Base-by-base conservation (phyloP, 1,140 invertebrate species). In the Bicyclus anynana region DNA sequence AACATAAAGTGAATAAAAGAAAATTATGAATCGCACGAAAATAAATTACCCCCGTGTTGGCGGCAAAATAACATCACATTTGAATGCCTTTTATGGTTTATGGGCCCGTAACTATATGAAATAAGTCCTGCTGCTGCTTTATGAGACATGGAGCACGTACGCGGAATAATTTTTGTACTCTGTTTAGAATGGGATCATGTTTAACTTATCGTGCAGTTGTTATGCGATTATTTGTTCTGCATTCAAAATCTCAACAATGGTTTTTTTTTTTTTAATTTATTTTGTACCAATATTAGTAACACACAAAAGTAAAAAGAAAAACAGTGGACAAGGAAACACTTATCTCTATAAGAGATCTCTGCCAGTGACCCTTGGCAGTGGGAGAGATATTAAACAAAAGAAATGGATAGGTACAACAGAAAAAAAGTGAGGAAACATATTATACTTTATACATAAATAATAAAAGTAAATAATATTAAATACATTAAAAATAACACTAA, bases 1-100 rank as follows among this genome's bases (percentile, higher is more conserved):
- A 88, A 88, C 85, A 88, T 88, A 88, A 88, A 88, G 85, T 88
- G 85, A 88, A 88, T 88, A 88, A 88, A 88, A 86, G 83, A 88
- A 88, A 88, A 88, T 88, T 88, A 88, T 88, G 85, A 88, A 88
- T 85, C 77, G 82, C 85, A 74, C 77, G 70, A 71, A 86, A 87
- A 88, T 88, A 88, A 88, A 88, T 88, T 88, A 87, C 80, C 73
- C n/a, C 75, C 65, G 78, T 80, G 82, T 88, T 84, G 83, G 85
- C 84, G 83, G 85, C 83, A 84, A 88, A 88, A 88, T 88, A 88
- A 88, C 85, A 88, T 88, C 85, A 81, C 85, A 86, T 86, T 85
- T 88, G 83, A 88, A 88, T 88, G 83, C 85, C 79, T 84, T 86
- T 86, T 88, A 85, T 88, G 83, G 77, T 88, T 88, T 88, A 88